A percentile compares a stretch with the other conserved stretches of the same genome.
Evolutionary conservation across 2,113 vertebrate species (phyloP).

Genomic region (Tetraodon nigroviridis): DNA sequence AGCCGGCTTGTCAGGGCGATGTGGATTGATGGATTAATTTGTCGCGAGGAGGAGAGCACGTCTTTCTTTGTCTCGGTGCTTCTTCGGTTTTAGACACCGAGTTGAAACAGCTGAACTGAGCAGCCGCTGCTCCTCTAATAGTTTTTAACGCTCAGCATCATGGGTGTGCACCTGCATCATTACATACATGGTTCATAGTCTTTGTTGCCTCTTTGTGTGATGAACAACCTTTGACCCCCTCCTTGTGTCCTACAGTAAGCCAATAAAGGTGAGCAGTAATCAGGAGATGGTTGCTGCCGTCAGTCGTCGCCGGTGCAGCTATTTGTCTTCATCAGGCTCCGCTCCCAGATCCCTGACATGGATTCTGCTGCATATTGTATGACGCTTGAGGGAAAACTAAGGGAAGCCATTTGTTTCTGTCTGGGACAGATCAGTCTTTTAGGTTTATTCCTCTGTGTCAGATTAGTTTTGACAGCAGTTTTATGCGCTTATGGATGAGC

Average conservation of each 20-base stretch:
- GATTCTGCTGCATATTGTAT: conserved; percentile 10
- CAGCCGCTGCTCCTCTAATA: neutral
- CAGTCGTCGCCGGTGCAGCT: conserved; percentile 22
- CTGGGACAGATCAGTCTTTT: conserved; percentile 29
- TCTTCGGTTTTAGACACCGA: conserved; percentile 7
- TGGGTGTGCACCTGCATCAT: conserved; percentile 2
- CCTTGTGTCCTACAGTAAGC: conserved; percentile 48
- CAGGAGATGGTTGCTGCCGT: conserved; percentile 63
- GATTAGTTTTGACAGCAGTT: conserved; percentile 29
- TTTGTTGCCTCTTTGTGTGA: conserved; percentile 22
- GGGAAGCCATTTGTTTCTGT: conserved; percentile 40
- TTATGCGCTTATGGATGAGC: conserved; percentile 17
- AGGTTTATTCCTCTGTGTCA: conserved; percentile 16
- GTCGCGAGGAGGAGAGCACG: conserved; percentile 47
- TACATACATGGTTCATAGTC: neutral
- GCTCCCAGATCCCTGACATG: conserved; percentile 34
- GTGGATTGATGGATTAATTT: conserved; percentile 72
- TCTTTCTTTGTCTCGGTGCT: conserved; percentile 29
- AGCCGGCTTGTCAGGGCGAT: conserved; percentile 66
- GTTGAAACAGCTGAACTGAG: conserved; percentile 21
- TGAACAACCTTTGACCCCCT: conserved; percentile 55
- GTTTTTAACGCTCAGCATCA: neutral
- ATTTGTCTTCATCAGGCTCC: conserved; percentile 54
- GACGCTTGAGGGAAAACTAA: conserved; percentile 6
- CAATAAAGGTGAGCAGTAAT: conserved; percentile 68